Evolutionary conservation across 2,113 vertebrate species (phyloP).

Genomic region (Chaetorhynchus papuensis): DNA sequence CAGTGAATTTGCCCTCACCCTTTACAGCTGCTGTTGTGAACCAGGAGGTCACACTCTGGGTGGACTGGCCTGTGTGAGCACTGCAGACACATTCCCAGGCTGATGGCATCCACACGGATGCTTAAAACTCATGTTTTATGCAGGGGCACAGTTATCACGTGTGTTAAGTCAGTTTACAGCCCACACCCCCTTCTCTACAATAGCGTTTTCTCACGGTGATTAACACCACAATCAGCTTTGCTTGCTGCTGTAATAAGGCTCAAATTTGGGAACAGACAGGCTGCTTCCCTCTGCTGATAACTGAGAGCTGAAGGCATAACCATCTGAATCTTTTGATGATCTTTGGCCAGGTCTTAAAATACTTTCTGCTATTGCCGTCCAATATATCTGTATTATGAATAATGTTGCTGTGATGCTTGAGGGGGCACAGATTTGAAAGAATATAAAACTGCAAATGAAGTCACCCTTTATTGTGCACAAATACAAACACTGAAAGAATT

Average conservation of each 20-base stretch:
- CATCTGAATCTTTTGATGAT: not conserved
- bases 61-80: not conserved
- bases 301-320: not conserved
- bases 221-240: not conserved
- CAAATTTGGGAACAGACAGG: not conserved
- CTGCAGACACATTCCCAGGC: not conserved
- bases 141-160: not conserved
- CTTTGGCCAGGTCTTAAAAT: not conserved
- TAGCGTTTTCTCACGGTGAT: not conserved
- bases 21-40: not conserved
- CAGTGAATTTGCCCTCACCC: not conserved
- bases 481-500: not conserved
- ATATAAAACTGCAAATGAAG: not conserved
- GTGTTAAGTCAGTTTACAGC: not conserved
- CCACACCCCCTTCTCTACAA: not conserved
- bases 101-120: not conserved
- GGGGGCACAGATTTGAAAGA: not conserved
- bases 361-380: not conserved
- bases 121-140: not conserved
- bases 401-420: not conserved
- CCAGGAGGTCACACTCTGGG: not conserved
- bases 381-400: not conserved
- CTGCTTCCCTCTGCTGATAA: not conserved
- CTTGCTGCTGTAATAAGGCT: not conserved
- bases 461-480: not conserved